Evolutionary conservation across 2,888 invertebrate species (phyloP), one percentile per base, ranked within the genome.

Genomic region (Hetaerina titia): DNA sequence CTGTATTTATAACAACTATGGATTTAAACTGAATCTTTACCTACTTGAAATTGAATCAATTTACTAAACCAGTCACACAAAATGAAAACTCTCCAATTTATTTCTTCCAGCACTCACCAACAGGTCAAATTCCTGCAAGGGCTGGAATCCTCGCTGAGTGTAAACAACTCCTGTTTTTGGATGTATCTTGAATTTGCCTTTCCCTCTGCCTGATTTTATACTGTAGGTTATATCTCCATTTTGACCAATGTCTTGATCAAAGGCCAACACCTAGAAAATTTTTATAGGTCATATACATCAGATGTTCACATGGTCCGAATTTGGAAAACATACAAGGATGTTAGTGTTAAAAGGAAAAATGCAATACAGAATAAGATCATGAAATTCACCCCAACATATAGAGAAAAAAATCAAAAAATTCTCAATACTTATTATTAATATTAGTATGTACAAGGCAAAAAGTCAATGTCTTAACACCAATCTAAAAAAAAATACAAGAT

Each of bases 211-310:
- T 22, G 98, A 98, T 96, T 98, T 98, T 94, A 98, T 98, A 96
- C 98, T 98, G 97, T 99, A 99, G 56, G 98, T 98, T 96, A 99
- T 98, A 96, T 98, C 97, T 95, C 98, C 98, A 97, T 99, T 99
- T 95, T 97, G 97, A 15, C 98, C 99, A 95, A 97, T 97, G 97
- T 99, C 99, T 96, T 97, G 97, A 97, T 99, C 99, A 96, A 98
- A 97, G 22, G 99, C 99, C 95, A 98, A 97, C 95, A 99, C 98
- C 98, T 98, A 97, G 95, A 95, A 96, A 63, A 90, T 74, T 25
- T 31, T 95, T 58, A 95, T 94, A 15, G 58, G 25, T 19, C 19
- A n/a, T 25, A 22, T 81, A 25, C 92, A 64, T 69, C 22, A 88
- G 45, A 88, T 89, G 81, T 56, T 63, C 92, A 56, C 69, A 31